Conservation (phyloP, 2,797 vertebrate species). For the Cephalopachus bancanus region DNA sequence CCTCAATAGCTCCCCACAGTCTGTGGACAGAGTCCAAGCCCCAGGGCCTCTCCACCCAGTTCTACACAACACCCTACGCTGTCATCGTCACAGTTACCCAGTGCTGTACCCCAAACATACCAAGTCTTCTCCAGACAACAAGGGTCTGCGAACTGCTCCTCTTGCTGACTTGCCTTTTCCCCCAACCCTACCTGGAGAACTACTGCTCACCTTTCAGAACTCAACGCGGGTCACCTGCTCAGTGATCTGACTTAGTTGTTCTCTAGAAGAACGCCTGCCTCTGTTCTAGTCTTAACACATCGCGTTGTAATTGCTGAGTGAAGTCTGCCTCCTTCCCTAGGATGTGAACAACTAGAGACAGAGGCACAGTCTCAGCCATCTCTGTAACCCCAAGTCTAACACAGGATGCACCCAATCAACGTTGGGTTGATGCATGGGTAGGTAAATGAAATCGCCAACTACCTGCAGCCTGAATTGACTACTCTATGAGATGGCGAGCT, state of each 20-base stretch:
- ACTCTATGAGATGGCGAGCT: not conserved
- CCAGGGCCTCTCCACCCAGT: not conserved
- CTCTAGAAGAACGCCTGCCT: not conserved
- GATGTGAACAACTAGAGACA: not conserved
- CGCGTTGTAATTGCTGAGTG: not conserved
- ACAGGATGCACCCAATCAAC: not conserved
- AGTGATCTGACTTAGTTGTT: not conserved
- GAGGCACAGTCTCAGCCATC: not conserved
- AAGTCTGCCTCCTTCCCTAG: not conserved
- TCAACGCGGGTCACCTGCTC: not conserved
- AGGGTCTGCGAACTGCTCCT: not conserved
- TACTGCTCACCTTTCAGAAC: not conserved
- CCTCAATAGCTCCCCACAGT: not conserved
- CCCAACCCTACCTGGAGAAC: not conserved
- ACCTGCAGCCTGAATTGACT: not conserved
- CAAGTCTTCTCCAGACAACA: not conserved
- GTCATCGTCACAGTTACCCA: not conserved
- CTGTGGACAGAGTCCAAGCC: not conserved
- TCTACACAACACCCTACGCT: not conserved
- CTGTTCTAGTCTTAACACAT: not conserved
- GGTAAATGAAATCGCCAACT: not conserved
- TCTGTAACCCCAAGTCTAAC: constrained; percentile 15
- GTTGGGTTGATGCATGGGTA: not conserved
- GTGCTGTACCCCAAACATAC: not conserved
- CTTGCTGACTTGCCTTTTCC: not conserved